These are phyloP conservation scores for Sebastes iracundus DNA, from an alignment of 2,797 vertebrate species.

Conservation along the genomic window DNA sequence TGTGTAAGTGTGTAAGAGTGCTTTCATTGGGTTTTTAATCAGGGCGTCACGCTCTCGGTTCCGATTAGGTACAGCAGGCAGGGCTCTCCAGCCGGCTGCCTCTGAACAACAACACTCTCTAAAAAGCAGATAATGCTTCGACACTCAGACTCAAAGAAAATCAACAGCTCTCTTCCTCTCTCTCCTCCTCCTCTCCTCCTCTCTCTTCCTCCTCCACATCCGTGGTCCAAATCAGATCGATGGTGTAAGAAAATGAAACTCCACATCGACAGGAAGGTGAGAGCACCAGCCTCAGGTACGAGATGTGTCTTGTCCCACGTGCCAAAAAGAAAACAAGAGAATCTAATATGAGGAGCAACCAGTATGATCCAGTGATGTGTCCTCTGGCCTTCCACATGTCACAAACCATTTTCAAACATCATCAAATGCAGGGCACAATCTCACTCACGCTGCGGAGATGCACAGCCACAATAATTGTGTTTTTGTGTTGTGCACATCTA, in stretches of 20 bases:
- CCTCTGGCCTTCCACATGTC: conserved; percentile 56
- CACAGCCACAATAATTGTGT: conserved; percentile 28
- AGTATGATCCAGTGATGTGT: conserved; percentile 61
- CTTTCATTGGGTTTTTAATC: conserved; percentile 73
- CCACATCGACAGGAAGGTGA: conserved; percentile 40
- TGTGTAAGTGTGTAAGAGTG: not conserved
- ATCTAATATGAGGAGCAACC: conserved; percentile 64
- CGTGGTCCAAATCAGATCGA: conserved; percentile 54
- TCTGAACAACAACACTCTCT: conserved; percentile 67
- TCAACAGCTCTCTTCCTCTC: conserved; percentile 34
- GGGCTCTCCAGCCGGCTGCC: conserved; percentile 64
- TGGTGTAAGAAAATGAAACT: conserved; percentile 65
- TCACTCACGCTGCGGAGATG: conserved; percentile 3
- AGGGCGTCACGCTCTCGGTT: conserved; percentile 67
- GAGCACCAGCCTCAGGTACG: conserved; percentile 42
- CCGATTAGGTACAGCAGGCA: conserved; percentile 69
- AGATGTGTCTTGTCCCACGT: conserved; percentile 44
- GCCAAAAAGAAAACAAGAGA: conserved; percentile 50
- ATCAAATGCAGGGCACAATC: conserved; percentile 11
- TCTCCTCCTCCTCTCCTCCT: not conserved
- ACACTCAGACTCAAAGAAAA: conserved; percentile 59
- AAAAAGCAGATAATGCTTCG: conserved; percentile 68
- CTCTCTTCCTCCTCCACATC: conserved; percentile 23
- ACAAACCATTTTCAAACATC: conserved; percentile 61
- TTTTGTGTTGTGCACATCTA: conserved; percentile 46